phyloP scores from a whole-genome alignment of 2,888 invertebrate genomes.

The Zygogramma bicolorata region DNA sequence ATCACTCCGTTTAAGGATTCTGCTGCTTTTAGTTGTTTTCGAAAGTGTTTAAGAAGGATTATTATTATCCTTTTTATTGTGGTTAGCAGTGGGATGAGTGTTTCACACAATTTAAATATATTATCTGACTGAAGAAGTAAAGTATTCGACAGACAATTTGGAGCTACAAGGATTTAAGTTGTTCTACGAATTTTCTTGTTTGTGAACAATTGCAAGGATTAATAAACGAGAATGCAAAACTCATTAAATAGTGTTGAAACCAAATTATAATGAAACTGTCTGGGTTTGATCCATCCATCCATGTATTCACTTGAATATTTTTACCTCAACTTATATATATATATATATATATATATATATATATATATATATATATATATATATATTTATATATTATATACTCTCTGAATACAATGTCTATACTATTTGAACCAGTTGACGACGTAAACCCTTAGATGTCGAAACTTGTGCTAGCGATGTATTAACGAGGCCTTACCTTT shows the following conservation, averaged over 20 bases:
- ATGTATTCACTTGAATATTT: too few species aligned
- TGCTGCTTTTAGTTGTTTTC: slow-evolving; percentile 27
- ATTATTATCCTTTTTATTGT: slow-evolving; percentile 30
- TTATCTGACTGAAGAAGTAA: neutral
- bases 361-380: too few species aligned
- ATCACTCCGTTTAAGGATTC: neutral
- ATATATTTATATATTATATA: too few species aligned
- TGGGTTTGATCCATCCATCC: too few species aligned
- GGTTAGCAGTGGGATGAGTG: slow-evolving; percentile 14
- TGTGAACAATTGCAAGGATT: neutral
- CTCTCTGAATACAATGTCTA: too few species aligned
- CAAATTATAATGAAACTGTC: neutral
- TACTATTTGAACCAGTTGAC: too few species aligned
- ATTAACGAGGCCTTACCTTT: too few species aligned
- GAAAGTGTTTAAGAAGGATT: slow-evolving; percentile 37
- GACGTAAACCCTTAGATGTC: too few species aligned
- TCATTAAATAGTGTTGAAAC: neutral
- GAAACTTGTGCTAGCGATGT: too few species aligned
- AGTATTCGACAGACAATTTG: slow-evolving; percentile 11
- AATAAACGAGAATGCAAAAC: neutral
- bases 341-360: too few species aligned
- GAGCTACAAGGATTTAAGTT: neutral
- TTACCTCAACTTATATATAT: too few species aligned
- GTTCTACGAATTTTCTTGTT: slow-evolving; percentile 11
- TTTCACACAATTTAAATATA: slow-evolving; percentile 17